Percentiles rank a stretch among this genome's conserved stretches.
These are phyloP conservation scores for Corapipo altera DNA, from an alignment of 2,113 vertebrate genomes.

Conservation along the genomic window DNA sequence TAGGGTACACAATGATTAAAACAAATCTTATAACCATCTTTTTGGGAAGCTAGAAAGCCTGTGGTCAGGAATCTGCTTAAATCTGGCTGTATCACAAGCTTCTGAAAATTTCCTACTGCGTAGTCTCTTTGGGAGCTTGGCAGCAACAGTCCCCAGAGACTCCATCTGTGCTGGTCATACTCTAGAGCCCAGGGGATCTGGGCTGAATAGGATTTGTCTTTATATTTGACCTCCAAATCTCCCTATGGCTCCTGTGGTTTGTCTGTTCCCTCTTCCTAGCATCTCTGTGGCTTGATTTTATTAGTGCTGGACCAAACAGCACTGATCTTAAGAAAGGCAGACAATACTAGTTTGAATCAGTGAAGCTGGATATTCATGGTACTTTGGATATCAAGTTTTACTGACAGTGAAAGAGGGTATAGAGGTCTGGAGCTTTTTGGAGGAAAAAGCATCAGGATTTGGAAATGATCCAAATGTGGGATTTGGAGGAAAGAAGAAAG, in stretches of 20 bases:
- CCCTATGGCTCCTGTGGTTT: background rate
- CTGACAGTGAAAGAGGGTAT: background rate
- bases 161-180: background rate
- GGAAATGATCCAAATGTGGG: background rate
- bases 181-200: background rate
- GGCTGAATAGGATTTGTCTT: background rate
- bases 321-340: background rate
- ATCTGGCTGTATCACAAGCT: background rate
- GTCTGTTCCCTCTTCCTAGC: background rate
- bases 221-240: background rate
- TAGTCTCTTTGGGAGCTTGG: background rate
- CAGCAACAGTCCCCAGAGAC: background rate
- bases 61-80: background rate
- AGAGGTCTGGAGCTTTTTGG: background rate
- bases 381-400: background rate
- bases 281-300: background rate
- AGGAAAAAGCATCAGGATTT: background rate
- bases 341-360: background rate
- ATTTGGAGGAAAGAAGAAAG: background rate
- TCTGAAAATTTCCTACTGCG: background rate
- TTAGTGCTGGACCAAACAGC: background rate
- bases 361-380: background rate
- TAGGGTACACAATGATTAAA: background rate
- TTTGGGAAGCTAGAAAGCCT: background rate
- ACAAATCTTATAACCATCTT: background rate